These are phyloP conservation scores for Perca schrenkii DNA, from an alignment of 2,113 vertebrate species.

Conservation along the genomic window DNA sequence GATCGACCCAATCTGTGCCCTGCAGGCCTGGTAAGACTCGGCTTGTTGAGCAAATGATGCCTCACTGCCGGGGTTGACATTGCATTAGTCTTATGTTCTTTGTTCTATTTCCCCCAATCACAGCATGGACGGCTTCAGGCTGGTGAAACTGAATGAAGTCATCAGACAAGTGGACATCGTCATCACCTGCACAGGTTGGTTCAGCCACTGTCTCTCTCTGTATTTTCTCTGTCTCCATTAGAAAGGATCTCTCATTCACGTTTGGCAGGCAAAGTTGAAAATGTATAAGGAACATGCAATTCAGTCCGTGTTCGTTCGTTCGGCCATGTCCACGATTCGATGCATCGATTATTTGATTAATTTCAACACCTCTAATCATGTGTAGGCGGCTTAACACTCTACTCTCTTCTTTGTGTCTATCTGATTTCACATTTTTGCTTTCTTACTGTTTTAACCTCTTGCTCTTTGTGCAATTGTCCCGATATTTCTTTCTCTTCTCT, in stretches of 20 bases:
- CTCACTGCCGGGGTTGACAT: accelerated
- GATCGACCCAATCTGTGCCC: slow-evolving; percentile 98
- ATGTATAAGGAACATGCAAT: neutral
- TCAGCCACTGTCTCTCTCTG: neutral
- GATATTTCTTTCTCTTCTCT: neutral
- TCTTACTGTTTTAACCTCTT: neutral
- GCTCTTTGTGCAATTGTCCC: neutral
- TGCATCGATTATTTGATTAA: too few species aligned
- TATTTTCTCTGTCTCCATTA: neutral
- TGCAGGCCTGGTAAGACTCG: slow-evolving; percentile 93
- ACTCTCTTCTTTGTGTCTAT: neutral
- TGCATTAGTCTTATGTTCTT: neutral
- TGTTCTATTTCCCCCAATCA: neutral
- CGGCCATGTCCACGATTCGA: too few species aligned
- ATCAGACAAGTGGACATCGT: slow-evolving; percentile 98
- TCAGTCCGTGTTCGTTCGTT: neutral
- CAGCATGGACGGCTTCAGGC: slow-evolving; percentile 99
- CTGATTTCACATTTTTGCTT: neutral
- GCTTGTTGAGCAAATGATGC: neutral
- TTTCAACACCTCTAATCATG: too few species aligned
- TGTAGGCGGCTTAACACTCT: too few species aligned
- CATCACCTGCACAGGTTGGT: slow-evolving; percentile 96
- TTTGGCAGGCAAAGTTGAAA: neutral
- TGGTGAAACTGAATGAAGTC: slow-evolving; percentile 97
- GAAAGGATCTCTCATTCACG: neutral